Base-by-base conservation (phyloP, 2,113 vertebrate species). In the Labeo catla region DNA sequence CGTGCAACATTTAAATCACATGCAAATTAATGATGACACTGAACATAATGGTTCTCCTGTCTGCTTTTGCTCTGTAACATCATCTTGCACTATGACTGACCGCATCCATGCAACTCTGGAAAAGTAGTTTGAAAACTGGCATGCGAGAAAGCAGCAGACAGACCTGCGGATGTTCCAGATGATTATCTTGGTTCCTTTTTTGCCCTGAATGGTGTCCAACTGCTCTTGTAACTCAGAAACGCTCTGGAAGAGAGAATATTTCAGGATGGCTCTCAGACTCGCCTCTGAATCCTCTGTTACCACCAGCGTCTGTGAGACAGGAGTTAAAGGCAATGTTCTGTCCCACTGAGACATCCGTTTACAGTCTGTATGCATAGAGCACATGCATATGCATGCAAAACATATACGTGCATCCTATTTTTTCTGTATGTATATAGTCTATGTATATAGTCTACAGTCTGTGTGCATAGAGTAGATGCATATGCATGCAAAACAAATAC, bases 141-240 rank as follows among this genome's bases (percentile, higher is more conserved):
- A 28, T 28, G 28, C 2, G 28, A 28, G 28, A 28, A 28, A 28
- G 0, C 63, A 84, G 43, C 49, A 36, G 57, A 86, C 81, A 61
- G 6, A 97, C 96, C 96, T 96, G 91, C 90, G 91, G 45, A 96
- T 93, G 88, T 95, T 97, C 96, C 96, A 96, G 93, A 96, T 96
- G 86, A 97, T 91, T 90, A 97, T 95, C 84, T 94, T 93, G 36
- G 93, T 96, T 89, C 96, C 96, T 91, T 96, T 97, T 89, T 96
- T 96, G 86, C 94, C 94, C 54, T 89, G 90, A 84, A 97, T 95
- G 21, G 95, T 93, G 92, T 95, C 88, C 34, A 97, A 94, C 87
- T 95, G 93, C 19, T 92, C 78, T 1, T 95, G 93, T n/a, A 97
- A 92, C 84, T 97, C 94, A 84, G 94, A 92, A 89, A 91, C 88